Base-by-base conservation (phyloP, 2,113 vertebrate species). In the Nestor notabilis region DNA sequence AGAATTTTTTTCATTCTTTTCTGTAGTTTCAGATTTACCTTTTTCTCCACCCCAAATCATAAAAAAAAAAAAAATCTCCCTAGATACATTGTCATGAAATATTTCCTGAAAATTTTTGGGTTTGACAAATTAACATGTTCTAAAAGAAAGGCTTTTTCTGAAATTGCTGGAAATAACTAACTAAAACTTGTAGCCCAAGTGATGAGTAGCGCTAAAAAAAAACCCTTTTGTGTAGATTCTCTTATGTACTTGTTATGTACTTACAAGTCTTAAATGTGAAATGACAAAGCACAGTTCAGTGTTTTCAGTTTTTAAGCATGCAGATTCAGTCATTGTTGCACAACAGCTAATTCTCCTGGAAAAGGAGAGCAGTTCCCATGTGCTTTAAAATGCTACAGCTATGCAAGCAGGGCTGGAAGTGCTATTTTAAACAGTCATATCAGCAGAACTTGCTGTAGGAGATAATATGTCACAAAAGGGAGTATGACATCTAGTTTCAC, bases 381-480 rank as follows among this genome's bases (percentile, higher is more conserved):
- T 82, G 88, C 80, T 94, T 83, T 90, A 83, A 90, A 94, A 92
- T 43, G 83, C 66, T 96, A 71, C 91, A 96, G 83, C 90, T 97
- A 79, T 92, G 89, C 83, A 95, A 61, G 77, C 6, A 0, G 41
- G 83, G 65, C 87, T 97, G 86, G 74, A 96, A 91, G 87, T 63
- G 94, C 94, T 95, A 97, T 97, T 97, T 96, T 92, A 97, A 95
- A 95, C 95, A 82, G 86, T 50, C 86, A 33, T 97, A 97, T 97
- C 97, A 97, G 78, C 96, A 93, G 94, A 89, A 91, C 94, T 97
- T 95, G 91, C 90, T 97, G 83, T 82, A 87, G 95, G 87, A 97
- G 94, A 96, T 97, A 97, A 96, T 96, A 96, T 96, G 96, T 96
- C 95, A 96, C 90, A 90, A 90, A 96, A 95, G 63, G 91, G 87